phyloP scores from a whole-genome alignment of 2,797 vertebrate species.

The Cryptoprocta ferox region DNA sequence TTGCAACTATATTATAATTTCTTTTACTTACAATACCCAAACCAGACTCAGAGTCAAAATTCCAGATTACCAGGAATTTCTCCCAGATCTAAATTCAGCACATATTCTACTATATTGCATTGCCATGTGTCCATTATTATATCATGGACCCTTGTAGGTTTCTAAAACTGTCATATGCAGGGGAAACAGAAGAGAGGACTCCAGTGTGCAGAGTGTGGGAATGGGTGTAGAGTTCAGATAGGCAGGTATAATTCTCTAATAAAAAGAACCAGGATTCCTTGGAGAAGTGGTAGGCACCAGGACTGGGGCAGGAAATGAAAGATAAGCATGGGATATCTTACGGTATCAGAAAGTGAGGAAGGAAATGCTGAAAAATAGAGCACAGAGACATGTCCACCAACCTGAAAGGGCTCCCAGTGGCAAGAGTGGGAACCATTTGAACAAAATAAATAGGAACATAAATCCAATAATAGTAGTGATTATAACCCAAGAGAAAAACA shows the following conservation, averaged over 20 bases:
- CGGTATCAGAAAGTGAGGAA: background rate
- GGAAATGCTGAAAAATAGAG: background rate
- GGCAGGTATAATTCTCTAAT: background rate
- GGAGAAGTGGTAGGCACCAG: background rate
- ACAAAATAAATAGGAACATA: slow-evolving; percentile 1
- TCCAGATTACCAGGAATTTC: background rate
- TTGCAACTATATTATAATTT: background rate
- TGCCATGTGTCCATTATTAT: background rate
- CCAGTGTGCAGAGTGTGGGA: too few relatives aligned
- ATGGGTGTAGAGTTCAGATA: background rate
- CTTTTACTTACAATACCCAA: background rate
- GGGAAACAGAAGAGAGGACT: background rate
- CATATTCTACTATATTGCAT: background rate
- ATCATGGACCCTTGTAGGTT: background rate
- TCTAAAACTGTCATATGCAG: background rate
- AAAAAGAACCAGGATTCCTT: background rate
- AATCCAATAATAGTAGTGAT: background rate
- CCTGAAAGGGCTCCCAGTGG: background rate
- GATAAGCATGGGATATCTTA: background rate
- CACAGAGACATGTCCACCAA: background rate
- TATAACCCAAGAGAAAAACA: background rate
- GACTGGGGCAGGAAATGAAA: background rate
- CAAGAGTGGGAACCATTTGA: background rate
- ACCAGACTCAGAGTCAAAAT: slow-evolving; percentile 15
- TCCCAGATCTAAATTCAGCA: background rate